Evolutionary conservation across 2,888 invertebrate genomes (phyloP).

Genomic region (Lasioglossum morio): DNA sequence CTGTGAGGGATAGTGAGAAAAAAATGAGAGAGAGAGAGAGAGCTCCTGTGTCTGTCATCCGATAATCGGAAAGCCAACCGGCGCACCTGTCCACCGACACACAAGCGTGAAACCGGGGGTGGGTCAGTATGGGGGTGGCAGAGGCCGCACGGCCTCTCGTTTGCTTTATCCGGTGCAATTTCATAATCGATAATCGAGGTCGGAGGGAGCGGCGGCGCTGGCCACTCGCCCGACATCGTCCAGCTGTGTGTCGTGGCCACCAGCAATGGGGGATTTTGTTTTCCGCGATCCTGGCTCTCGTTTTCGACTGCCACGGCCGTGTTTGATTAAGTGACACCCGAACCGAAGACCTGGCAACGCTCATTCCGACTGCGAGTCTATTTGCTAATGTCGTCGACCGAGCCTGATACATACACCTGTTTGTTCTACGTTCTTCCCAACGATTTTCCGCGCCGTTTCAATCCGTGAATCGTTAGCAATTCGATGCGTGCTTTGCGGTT

Average conservation of each 20-base stretch:
- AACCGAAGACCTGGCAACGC: conserved; percentile 12
- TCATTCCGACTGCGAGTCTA: neutral
- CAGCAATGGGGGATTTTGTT: conserved; percentile 59
- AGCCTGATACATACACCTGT: neutral
- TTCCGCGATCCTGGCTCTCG: conserved; percentile 44
- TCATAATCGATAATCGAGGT: conserved; percentile 75
- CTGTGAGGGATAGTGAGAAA: neutral
- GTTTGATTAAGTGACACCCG: conserved; percentile 24
- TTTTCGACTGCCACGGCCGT: neutral
- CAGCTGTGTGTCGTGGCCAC: conserved; percentile 38
- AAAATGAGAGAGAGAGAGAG: neutral
- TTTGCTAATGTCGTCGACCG: neutral
- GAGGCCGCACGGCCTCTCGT: conserved; percentile 54
- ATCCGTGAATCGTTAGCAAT: too few relatives aligned
- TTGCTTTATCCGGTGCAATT: conserved; percentile 73
- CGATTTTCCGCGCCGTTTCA: neutral
- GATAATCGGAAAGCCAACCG: conserved; percentile 72
- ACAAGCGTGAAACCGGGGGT: neutral
- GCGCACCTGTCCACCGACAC: conserved; percentile 36
- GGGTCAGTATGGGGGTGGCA: neutral
- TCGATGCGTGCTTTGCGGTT: too few relatives aligned
- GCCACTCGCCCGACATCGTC: conserved; percentile 47
- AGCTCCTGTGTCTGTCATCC: conserved; percentile 50
- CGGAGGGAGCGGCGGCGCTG: conserved; percentile 28
- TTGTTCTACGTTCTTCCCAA: neutral